Percentiles rank a stretch among this genome's conserved stretches.
phyloP scores from a whole-genome alignment of 2,888 invertebrate species.

The Melieria picta region DNA sequence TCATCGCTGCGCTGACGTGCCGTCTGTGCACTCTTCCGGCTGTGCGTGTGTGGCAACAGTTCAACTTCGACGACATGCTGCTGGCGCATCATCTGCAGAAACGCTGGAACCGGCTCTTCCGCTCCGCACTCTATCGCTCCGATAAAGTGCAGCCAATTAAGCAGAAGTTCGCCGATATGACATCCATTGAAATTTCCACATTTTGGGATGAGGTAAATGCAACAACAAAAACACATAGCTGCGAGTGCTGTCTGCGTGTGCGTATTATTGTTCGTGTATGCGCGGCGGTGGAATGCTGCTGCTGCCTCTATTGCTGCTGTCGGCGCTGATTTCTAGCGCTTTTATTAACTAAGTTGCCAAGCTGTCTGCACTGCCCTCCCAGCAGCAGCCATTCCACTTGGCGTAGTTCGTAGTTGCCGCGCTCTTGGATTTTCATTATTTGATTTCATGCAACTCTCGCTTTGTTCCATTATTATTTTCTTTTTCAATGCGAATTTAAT shows the following conservation, averaged over 20 bases:
- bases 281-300: neutral
- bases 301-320: neutral
- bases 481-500: constrained; percentile 63
- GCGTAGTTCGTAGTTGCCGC: neutral
- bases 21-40: neutral
- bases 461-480: constrained; percentile 61
- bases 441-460: constrained; percentile 42
- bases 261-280: neutral
- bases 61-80: constrained; percentile 64
- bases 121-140: constrained; percentile 75
- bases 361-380: neutral
- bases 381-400: neutral
- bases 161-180: constrained; percentile 85
- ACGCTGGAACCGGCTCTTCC: constrained; percentile 77
- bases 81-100: constrained; percentile 71
- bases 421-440: constrained; percentile 19
- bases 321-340: neutral
- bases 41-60: constrained; percentile 47
- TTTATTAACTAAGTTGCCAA: neutral
- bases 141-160: constrained; percentile 82
- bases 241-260: neutral
- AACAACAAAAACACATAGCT: constrained; percentile 34
- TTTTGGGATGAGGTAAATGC: constrained; percentile 61
- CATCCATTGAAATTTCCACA: constrained; percentile 74
- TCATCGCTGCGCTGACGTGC: neutral